Conservation (phyloP, 2,888 invertebrate species). For the Galeruca laticollis region DNA sequence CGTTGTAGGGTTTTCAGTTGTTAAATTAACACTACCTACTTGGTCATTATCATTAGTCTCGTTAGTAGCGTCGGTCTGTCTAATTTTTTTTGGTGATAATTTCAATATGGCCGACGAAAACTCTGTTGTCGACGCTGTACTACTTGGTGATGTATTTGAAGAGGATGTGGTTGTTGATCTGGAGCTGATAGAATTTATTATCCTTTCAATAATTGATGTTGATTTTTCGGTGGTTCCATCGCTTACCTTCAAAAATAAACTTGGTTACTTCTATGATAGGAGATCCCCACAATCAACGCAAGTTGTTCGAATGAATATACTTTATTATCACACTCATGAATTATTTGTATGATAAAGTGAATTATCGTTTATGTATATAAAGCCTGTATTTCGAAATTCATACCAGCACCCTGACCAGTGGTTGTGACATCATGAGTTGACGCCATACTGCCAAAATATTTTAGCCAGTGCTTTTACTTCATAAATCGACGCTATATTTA, state of each 20-base stretch:
- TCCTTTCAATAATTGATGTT: constrained; percentile 64
- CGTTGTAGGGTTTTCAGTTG: constrained; percentile 65
- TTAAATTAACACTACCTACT: constrained; percentile 50
- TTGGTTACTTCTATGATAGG: constrained; percentile 18
- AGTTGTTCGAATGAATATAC: too few species aligned
- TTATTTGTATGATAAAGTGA: too few species aligned
- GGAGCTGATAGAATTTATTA: constrained; percentile 65
- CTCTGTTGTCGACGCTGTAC: constrained; percentile 51
- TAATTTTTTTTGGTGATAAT: constrained; percentile 61
- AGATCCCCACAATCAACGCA: too few species aligned
- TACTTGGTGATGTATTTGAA: constrained; percentile 45
- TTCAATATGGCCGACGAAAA: constrained; percentile 63
- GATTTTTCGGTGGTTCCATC: constrained; percentile 60
- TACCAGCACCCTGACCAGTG: too few species aligned
- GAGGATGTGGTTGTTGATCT: constrained; percentile 60
- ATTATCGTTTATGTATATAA: too few species aligned
- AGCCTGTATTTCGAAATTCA: too few species aligned
- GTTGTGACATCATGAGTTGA: too few species aligned
- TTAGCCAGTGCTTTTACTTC: too few species aligned
- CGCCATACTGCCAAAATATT: too few species aligned
- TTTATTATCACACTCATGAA: too few species aligned
- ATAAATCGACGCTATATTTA: too few species aligned
- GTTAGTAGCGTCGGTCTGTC: constrained; percentile 48
- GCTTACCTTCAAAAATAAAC: constrained; percentile 53
- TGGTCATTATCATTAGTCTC: constrained; percentile 39